A percentile compares a stretch with the other conserved stretches of the same genome.
Conservation (phyloP, 2,113 vertebrate genomes). For the Microcebus murinus region DNA sequence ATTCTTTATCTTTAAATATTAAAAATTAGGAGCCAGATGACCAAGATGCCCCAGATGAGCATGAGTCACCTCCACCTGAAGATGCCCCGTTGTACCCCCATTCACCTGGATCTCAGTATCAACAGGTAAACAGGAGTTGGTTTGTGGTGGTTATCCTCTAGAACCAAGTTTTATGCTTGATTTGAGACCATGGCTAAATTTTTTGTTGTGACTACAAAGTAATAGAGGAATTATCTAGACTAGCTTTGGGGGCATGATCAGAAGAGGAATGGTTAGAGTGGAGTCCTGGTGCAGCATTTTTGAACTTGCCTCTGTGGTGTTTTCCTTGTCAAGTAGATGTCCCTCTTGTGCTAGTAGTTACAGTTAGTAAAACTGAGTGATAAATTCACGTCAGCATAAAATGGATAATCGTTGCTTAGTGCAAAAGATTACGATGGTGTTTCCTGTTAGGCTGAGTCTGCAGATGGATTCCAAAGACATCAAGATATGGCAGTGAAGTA, state of each 20-base stretch:
- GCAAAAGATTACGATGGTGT: neutral
- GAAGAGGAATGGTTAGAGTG: neutral
- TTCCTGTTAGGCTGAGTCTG: conserved; percentile 15
- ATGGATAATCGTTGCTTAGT: neutral
- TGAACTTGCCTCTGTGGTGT: neutral
- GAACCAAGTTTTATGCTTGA: neutral
- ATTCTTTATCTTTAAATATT: conserved; percentile 46
- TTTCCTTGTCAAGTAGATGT: conserved; percentile 21
- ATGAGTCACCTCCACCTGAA: conserved; percentile 98
- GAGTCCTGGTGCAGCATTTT: neutral
- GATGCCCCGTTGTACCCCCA: conserved; percentile 98
- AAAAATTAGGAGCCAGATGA: conserved; percentile 95
- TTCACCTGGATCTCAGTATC: conserved; percentile 97
- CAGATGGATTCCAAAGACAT: neutral
- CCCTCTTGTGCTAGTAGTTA: neutral
- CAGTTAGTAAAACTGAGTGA: neutral
- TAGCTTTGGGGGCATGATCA: neutral
- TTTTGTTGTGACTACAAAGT: conserved; percentile 19
- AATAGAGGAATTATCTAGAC: neutral
- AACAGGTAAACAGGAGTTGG: conserved; percentile 89
- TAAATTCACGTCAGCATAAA: conserved; percentile 29
- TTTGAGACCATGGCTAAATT: neutral
- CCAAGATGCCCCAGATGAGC: conserved; percentile 98
- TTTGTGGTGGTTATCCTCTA: conserved; percentile 6
- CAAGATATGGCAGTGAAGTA: neutral